Evolutionary conservation across 2,888 invertebrate species (phyloP), one percentile per base, ranked within the genome.

Genomic region (Xestoiulus laeticollis): DNA sequence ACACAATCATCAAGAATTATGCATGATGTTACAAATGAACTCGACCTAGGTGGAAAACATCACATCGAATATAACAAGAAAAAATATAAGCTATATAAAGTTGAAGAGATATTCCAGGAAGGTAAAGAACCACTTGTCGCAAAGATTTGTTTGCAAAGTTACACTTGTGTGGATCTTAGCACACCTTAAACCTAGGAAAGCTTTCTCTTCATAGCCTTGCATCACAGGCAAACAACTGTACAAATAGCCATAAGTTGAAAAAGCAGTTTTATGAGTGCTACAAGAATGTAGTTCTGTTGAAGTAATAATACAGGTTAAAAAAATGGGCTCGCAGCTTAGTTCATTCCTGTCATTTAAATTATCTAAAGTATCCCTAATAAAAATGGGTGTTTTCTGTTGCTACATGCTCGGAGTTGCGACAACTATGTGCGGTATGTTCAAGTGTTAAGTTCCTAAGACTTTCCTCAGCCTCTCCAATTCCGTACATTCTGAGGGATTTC

Each of bases 301-400:
- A 78, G 78, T 78, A 78, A 78, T 78, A 30, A 78, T 78, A 78
- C 26, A 78, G 78, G 78, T 78, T 26, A 59, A 59, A 78, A 68
- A 68, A 32, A 78, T 78, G 78, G 16, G 78, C 78, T 30, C 78
- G 78, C 78, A 30, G 78, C 30, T 78, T 26, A 26, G 78, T 30
- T 78, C 78, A 78, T 78, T 12, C 78, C 78, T 78, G 78, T 16
- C 78, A 78, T 78, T 78, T 78, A 78, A 78, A 78, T 78, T 78
- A 30, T 78, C 78, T 78, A 78, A 78, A 78, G 78, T 78, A 78
- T 78, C 78, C 78, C 78, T 78, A 78, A 78, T 78, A 78, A 78
- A 78, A 78, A 78, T 30, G 30, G 78, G 78, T 30, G 30, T 14
- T 78, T 68, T 78, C 78, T 78, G 78, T 78, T 32, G 78, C 78